Evolutionary conservation across 1,140 invertebrate species (phyloP).

Genomic region (Apis florea): DNA sequence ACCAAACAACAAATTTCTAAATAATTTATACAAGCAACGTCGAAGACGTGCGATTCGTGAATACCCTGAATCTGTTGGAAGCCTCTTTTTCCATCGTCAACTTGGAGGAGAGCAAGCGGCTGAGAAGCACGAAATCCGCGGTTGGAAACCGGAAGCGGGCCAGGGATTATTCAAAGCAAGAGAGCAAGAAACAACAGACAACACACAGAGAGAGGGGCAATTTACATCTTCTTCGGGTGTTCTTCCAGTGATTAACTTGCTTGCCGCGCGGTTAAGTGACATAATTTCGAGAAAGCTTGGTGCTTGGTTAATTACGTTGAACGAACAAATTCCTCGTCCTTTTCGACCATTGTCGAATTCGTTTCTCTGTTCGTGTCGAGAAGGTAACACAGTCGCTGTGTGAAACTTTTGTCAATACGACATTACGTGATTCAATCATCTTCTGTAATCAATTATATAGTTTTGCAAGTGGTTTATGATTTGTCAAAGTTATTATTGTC

Average conservation of each 20-base stretch:
- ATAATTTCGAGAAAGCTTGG: constrained; percentile 22
- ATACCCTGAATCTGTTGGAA: background rate
- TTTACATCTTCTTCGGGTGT: constrained; percentile 2
- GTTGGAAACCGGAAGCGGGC: background rate
- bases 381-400: too few species aligned
- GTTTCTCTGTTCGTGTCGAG: too few species aligned
- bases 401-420: too few species aligned
- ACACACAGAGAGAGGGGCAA: background rate
- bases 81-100: background rate
- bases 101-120: background rate
- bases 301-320: constrained; percentile 25
- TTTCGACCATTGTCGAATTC: too few species aligned
- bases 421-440: too few species aligned
- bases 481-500: too few species aligned
- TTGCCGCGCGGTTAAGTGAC: constrained; percentile 22
- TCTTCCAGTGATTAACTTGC: constrained; percentile 20
- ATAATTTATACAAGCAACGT: background rate
- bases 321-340: constrained; percentile 7
- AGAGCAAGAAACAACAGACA: constrained; percentile 19
- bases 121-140: background rate
- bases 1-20: too few species aligned
- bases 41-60: background rate
- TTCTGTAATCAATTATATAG: too few species aligned
- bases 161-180: constrained; percentile 16
- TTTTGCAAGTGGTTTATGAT: too few species aligned